phyloP scores from a whole-genome alignment of 2,888 invertebrate genomes.

The Amphimallon solstitiale region DNA sequence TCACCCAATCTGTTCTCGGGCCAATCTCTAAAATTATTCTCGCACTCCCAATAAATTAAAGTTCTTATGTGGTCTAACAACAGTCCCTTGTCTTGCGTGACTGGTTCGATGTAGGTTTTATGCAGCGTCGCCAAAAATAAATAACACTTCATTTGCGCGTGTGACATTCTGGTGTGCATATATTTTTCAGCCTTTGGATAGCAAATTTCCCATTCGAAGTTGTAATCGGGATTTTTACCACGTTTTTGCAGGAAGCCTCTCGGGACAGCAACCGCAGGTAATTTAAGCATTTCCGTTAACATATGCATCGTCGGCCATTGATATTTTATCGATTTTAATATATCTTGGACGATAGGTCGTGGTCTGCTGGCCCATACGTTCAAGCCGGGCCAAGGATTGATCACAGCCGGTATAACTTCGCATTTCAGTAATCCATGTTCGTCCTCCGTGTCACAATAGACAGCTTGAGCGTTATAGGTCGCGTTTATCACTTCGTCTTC shows the following conservation, averaged over 20 bases:
- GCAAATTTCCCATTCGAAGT: slow-evolving; percentile 81
- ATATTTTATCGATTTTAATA: slow-evolving; percentile 67
- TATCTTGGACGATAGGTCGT: slow-evolving; percentile 68
- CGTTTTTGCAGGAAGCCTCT: slow-evolving; percentile 74
- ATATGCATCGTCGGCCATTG: slow-evolving; percentile 78
- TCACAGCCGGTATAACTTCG: slow-evolving; percentile 78
- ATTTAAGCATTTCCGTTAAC: slow-evolving; percentile 72
- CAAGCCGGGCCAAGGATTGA: slow-evolving; percentile 78
- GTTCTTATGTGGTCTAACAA: slow-evolving; percentile 78
- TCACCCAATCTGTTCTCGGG: slow-evolving; percentile 79
- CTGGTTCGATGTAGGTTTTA: slow-evolving; percentile 77
- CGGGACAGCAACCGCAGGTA: slow-evolving; percentile 78
- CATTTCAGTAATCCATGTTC: slow-evolving; percentile 65
- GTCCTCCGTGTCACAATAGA: slow-evolving; percentile 70
- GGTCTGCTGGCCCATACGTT: slow-evolving; percentile 75
- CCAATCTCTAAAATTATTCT: slow-evolving; percentile 75
- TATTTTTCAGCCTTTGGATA: slow-evolving; percentile 82
- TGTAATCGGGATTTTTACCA: slow-evolving; percentile 69
- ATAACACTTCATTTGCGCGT: slow-evolving; percentile 77
- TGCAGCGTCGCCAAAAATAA: slow-evolving; percentile 75
- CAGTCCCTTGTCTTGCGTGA: slow-evolving; percentile 72
- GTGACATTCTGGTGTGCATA: slow-evolving; percentile 76
- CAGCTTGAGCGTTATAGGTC: slow-evolving; percentile 72
- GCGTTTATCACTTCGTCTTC: slow-evolving; percentile 67
- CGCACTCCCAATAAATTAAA: slow-evolving; percentile 82